phyloP scores from a whole-genome alignment of 2,113 vertebrate genomes.

The Rana temporaria region DNA sequence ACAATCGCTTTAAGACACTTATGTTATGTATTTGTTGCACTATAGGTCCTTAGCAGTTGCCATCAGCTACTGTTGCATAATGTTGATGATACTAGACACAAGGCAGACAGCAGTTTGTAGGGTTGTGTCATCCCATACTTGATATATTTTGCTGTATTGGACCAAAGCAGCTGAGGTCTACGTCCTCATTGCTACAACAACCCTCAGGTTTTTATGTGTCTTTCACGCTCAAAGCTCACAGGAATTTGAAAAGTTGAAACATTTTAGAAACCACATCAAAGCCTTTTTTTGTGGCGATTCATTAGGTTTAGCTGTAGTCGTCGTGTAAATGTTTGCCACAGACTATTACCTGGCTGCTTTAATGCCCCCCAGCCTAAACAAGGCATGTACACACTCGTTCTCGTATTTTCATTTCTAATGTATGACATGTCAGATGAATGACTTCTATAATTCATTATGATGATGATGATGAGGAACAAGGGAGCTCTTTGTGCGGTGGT shows the following conservation, averaged over 20 bases:
- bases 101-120: no score
- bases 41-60: no score
- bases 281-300: neutral
- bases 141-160: no score
- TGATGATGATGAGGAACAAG: no score
- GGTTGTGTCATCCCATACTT: no score
- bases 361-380: constrained; percentile 16
- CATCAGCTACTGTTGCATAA: no score
- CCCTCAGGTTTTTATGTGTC: neutral
- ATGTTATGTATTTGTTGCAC: no score
- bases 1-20: no score
- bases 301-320: neutral
- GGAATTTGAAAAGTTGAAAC: constrained; percentile 14
- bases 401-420: neutral
- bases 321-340: neutral
- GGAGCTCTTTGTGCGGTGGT: no score
- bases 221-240: neutral
- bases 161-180: neutral
- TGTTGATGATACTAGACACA: no score
- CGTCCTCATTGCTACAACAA: neutral
- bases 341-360: neutral
- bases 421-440: neutral
- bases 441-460: neutral
- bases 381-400: constrained; percentile 1
- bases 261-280: constrained; percentile 34